Conservation (phyloP, 2,888 invertebrate genomes). For the Choristoneura rosaceana region DNA sequence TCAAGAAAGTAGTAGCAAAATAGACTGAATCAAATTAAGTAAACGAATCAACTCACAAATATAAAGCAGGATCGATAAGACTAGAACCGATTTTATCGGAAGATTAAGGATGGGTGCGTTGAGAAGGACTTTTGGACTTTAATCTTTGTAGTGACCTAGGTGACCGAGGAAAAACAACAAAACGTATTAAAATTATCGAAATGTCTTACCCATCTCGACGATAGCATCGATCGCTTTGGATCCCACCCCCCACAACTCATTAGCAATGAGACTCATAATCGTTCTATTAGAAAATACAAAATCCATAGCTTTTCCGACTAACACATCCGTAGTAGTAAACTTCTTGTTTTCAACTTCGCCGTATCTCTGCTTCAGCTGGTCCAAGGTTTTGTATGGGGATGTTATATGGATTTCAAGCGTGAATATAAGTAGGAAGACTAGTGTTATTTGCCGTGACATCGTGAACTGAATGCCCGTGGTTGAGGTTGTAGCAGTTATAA, state of each 20-base stretch:
- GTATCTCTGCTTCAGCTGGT: constrained; percentile 58
- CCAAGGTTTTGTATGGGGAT: constrained; percentile 60
- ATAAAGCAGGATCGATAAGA: too few relatives aligned
- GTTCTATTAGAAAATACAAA: constrained; percentile 74
- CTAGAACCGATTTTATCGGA: too few relatives aligned
- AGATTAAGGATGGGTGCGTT: too few relatives aligned
- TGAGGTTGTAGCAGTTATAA: not conserved
- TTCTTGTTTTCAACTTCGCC: constrained; percentile 55
- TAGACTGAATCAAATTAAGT: too few relatives aligned
- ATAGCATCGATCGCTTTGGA: constrained; percentile 69
- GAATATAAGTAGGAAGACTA: constrained; percentile 49
- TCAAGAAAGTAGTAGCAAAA: too few relatives aligned
- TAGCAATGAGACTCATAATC: constrained; percentile 71
- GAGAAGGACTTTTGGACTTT: too few relatives aligned
- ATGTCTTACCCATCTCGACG: constrained; percentile 56
- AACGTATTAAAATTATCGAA: too few relatives aligned
- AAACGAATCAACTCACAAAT: too few relatives aligned
- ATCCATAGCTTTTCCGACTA: constrained; percentile 74
- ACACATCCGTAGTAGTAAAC: constrained; percentile 58
- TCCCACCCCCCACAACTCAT: constrained; percentile 75
- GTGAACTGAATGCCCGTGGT: constrained; percentile 39
- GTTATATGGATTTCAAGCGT: constrained; percentile 53
- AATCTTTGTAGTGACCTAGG: too few relatives aligned
- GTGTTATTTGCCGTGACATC: constrained; percentile 53
- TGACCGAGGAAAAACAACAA: too few relatives aligned